Base-by-base conservation (phyloP, 35 echinoderm and acorn worm genomes). In the Amphiura filiformis region DNA sequence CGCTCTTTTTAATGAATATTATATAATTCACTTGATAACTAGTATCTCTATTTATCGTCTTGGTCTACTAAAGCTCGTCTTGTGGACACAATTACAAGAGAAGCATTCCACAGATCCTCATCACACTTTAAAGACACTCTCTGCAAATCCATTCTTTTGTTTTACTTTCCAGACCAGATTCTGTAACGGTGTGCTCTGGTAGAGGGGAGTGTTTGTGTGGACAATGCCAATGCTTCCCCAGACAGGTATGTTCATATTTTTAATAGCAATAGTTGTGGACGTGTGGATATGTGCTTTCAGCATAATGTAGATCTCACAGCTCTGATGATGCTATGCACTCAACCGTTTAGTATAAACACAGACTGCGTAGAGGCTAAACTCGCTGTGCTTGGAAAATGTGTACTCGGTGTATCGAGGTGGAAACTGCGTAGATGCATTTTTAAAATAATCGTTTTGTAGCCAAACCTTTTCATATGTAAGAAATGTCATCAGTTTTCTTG, bases 131-230 rank as follows among this genome's bases (percentile, higher is more conserved):
- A 5, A 70, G 9, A 15, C 26, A 70, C 2, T 26, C 61, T 15
- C 15, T 26, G 7, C 2, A 30, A 70, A 2, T 70, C 28, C 26
- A 2, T n/a, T n/a, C 61, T 30, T 26, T 70, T 30, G 2, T n/a
- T 70, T n/a, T n/a, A 18, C 7, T 18, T 38, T 77, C 13, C 87
- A 98, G 90, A 64, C 76, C 78, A 31, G 94, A 98, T 75, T 91
- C 92, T 40, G 75, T 89, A 57, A 94, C 91, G 31, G 87, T 98
- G 31, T 98, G 92, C 34, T 94, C 95, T n/a, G 95, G 95, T 0
- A 42, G 95, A 38, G 95, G 96, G 15, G 89, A 85, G 5, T 98
- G 96, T 84, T 89, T 94, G 26, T 98, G 96, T 76, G 96, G 96
- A 36, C 79, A 86, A 15, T 98, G 96, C 70, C 61, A 91, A n/a